Percentiles rank a stretch among this genome's conserved stretches.
Conservation (phyloP, 2,888 invertebrate species). For the Sinhomidia bicolor region DNA sequence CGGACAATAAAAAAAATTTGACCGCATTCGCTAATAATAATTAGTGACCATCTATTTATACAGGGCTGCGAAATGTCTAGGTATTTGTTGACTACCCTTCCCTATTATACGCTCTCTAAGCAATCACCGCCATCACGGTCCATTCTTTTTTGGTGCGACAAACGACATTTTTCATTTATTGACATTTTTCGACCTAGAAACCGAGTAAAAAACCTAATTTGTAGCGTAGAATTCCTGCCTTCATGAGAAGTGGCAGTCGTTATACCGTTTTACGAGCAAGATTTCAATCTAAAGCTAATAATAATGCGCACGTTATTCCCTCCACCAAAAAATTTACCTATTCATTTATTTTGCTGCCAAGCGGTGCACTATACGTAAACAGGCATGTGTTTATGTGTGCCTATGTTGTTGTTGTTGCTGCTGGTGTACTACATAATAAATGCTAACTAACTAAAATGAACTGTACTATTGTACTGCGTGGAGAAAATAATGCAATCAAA, state of each 20-base stretch:
- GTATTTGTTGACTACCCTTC: background rate
- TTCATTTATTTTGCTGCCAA: background rate
- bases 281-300: slow-evolving; percentile 28
- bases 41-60: background rate
- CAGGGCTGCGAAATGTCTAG: no score
- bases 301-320: background rate
- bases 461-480: no score
- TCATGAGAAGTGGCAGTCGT: slow-evolving; percentile 12
- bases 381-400: no score
- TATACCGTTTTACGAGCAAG: slow-evolving; percentile 9
- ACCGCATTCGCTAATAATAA: slow-evolving; percentile 18
- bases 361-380: background rate
- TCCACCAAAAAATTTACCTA: background rate
- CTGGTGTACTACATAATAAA: no score
- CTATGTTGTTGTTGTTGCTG: no score
- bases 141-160: no score
- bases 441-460: background rate
- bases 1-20: slow-evolving; percentile 5
- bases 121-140: background rate
- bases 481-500: background rate
- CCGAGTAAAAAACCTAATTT: background rate
- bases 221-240: slow-evolving; percentile 6
- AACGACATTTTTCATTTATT: background rate
- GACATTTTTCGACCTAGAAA: background rate
- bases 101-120: background rate